Percentiles rank a stretch among this genome's conserved stretches.
Evolutionary conservation across 2,797 vertebrate genomes (phyloP).

Genomic region (Poecilia velifera): DNA sequence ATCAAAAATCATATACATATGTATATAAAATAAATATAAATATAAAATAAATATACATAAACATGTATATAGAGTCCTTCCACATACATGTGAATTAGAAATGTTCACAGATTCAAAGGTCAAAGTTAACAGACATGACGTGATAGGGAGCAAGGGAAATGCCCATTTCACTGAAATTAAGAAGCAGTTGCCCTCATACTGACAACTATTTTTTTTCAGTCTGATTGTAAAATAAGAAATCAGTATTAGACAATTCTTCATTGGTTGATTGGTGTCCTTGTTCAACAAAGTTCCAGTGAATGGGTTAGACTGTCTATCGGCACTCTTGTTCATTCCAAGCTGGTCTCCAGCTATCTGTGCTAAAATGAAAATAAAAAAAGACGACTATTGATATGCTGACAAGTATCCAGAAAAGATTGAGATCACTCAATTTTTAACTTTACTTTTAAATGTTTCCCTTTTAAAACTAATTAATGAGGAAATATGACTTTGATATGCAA

Average conservation of each 20-base stretch:
- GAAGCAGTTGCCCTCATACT: neutral
- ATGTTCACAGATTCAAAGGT: neutral
- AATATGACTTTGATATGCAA: conserved; percentile 65
- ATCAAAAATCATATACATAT: neutral
- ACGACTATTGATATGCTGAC: neutral
- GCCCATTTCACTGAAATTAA: neutral
- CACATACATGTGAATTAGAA: neutral
- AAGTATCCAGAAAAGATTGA: neutral
- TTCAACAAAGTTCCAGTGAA: conserved; percentile 2
- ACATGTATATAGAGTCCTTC: neutral
- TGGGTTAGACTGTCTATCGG: neutral
- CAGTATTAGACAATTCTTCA: neutral
- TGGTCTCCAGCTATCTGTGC: neutral
- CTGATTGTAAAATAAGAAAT: neutral
- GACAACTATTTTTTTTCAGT: neutral
- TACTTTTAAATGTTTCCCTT: conserved; percentile 33
- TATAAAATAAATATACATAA: too few species aligned
- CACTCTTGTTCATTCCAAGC: neutral
- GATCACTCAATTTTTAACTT: conserved; percentile 27
- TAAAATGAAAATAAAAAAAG: neutral
- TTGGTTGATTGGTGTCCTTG: neutral
- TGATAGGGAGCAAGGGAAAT: neutral
- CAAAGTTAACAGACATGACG: neutral
- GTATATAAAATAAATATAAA: too few species aligned
- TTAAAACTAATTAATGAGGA: conserved; percentile 35